Percentiles rank a stretch among this genome's conserved stretches.
Conservation (phyloP, 2,113 vertebrate species). For the chimpanzee (Pan troglodytes) region DNA sequence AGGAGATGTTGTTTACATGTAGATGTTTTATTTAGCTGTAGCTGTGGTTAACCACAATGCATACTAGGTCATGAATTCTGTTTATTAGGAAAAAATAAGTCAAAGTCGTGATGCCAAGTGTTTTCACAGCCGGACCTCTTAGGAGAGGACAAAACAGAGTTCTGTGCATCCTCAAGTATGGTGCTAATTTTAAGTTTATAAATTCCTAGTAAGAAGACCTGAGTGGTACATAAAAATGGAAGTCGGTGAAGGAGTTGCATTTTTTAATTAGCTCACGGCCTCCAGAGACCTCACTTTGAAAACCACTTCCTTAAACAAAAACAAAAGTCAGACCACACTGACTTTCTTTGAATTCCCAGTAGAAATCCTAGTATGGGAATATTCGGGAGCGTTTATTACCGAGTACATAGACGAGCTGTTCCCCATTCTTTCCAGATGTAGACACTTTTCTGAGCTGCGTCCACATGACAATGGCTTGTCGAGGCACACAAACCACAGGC, state of each 20-base stretch:
- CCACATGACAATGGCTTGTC: not conserved
- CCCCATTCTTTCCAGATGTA: not conserved
- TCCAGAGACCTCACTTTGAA: not conserved
- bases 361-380: not conserved
- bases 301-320: constrained; percentile 2
- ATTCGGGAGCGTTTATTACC: not conserved
- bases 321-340: not conserved
- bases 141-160: not conserved
- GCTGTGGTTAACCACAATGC: not conserved
- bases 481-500: not conserved
- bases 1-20: not conserved
- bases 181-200: not conserved
- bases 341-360: not conserved
- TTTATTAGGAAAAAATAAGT: not conserved
- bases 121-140: not conserved
- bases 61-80: not conserved
- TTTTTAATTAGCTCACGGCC: not conserved
- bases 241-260: not conserved
- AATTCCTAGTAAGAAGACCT: not conserved
- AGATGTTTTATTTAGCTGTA: not conserved
- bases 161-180: not conserved
- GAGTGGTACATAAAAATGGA: not conserved
- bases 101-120: not conserved
- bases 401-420: not conserved
- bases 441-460: not conserved